Percentiles rank a stretch among this genome's conserved stretches.
These are phyloP conservation scores for Thaumetopoea pityocampa DNA, from an alignment of 1,140 invertebrate genomes.

Conservation along the genomic window DNA sequence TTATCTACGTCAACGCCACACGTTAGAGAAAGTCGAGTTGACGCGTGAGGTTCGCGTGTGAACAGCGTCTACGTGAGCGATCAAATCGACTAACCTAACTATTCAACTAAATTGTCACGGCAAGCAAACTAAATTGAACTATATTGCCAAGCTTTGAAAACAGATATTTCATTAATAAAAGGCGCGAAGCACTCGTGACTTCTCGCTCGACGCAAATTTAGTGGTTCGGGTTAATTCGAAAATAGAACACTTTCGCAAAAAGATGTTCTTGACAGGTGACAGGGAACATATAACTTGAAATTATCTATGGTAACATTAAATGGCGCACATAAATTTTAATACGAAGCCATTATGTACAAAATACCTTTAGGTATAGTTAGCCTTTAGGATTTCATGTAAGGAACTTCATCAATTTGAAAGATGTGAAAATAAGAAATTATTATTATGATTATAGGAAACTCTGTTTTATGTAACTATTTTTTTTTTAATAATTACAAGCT, in stretches of 20 bases:
- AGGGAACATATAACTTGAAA: no score
- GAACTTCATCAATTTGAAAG: no score
- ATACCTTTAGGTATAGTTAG: no score
- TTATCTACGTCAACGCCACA: constrained; percentile 27
- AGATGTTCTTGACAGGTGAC: constrained; percentile 12
- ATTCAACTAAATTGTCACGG: constrained; percentile 25
- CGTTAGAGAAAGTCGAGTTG: constrained; percentile 51
- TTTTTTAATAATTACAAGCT: no score
- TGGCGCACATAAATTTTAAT: no score
- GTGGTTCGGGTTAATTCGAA: constrained; percentile 29
- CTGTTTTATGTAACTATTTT: no score
- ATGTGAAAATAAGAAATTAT: no score
- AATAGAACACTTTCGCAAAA: constrained; percentile 44
- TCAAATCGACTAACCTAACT: constrained; percentile 44
- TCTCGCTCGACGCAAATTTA: constrained; percentile 28
- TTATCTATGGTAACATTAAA: no score
- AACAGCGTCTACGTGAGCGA: constrained; percentile 49
- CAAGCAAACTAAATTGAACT: constrained; percentile 32
- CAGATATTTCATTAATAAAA: constrained; percentile 22
- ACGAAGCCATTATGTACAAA: no score
- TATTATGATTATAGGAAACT: no score
- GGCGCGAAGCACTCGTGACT: constrained; percentile 34
- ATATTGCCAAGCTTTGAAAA: background rate
- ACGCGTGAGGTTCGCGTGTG: constrained; percentile 50
- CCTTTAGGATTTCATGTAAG: no score